phyloP scores from a whole-genome alignment of 2,797 vertebrate genomes.

The Danio aesculapii region DNA sequence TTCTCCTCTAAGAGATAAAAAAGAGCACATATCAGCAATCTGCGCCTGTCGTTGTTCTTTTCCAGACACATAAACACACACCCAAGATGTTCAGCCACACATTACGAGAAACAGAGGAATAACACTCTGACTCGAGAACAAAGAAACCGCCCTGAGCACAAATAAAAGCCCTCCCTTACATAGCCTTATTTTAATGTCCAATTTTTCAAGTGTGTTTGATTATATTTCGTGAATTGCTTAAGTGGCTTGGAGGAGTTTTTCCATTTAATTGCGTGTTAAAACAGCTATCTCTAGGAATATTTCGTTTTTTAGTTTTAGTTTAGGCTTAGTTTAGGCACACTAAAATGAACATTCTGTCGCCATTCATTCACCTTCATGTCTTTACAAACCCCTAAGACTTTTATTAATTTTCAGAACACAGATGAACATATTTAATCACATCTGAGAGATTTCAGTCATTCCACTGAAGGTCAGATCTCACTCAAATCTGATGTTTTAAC shows the following conservation, averaged over 20 bases:
- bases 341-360: no score
- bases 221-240: background rate
- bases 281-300: background rate
- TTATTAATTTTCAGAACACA: no score
- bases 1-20: constrained; percentile 75
- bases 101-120: constrained; percentile 19
- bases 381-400: no score
- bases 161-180: constrained; percentile 43
- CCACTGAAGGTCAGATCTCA: no score
- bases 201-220: background rate
- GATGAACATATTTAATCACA: no score
- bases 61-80: constrained; percentile 64
- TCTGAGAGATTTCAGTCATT: no score
- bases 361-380: no score
- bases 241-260: background rate
- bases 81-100: constrained; percentile 21
- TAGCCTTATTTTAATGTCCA: background rate
- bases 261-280: background rate
- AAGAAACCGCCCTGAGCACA: constrained; percentile 43
- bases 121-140: constrained; percentile 12
- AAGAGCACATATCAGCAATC: constrained; percentile 84
- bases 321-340: background rate
- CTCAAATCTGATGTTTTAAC: no score
- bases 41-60: constrained; percentile 74
- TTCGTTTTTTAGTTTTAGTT: background rate